Evolutionary conservation across 1,140 invertebrate genomes (phyloP), one percentile per base, ranked within the genome.

Genomic region (Heliconius himera): DNA sequence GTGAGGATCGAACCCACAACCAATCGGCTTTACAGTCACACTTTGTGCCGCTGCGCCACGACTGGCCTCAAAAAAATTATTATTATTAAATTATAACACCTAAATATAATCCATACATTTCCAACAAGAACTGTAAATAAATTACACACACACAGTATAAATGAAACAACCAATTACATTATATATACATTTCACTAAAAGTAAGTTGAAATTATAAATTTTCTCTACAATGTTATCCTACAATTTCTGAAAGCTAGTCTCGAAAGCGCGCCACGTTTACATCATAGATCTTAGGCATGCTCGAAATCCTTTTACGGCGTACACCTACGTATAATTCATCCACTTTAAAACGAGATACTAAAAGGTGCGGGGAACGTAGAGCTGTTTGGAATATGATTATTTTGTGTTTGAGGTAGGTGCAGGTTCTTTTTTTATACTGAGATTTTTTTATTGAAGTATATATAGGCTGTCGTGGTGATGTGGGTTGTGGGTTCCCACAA

Each of bases 281-380:
- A 73, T 76, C 82, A 71, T 81, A 81, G 79, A 83, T 81, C 76
- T 74, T 71, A 80, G 77, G 73, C 66, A 73, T 41, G 71, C 60
- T 80, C 36, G 70, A 83, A 83, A 83, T 81, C 79, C 79, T 73
- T 81, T 81, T 81, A 77, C 74, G 71, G 36, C 77, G 41, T 54
- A 75, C 18, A 83, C 76, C 76, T 83, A 76, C 74, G 46, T 60
- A 77, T 77, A 82, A 51, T 70, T 78, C 73, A 79, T 71, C 54
- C 73, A 79, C 70, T 75, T 70, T 54, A 70, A 54, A 71, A 51
- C 70, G 66, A 74, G 78, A 56, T 76, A 71, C 66, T 71, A 33
- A 70, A 70, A 70, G 54, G 54, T 56, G n/a, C 9, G 54, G 20
- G 54, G 54, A 22, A 3, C 2, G n/a, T 51, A 51, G n/a, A 56